Percentiles rank a stretch among this genome's conserved stretches.
Evolutionary conservation across 2,113 vertebrate species (phyloP).

Genomic region (Corythaeola cristata): DNA sequence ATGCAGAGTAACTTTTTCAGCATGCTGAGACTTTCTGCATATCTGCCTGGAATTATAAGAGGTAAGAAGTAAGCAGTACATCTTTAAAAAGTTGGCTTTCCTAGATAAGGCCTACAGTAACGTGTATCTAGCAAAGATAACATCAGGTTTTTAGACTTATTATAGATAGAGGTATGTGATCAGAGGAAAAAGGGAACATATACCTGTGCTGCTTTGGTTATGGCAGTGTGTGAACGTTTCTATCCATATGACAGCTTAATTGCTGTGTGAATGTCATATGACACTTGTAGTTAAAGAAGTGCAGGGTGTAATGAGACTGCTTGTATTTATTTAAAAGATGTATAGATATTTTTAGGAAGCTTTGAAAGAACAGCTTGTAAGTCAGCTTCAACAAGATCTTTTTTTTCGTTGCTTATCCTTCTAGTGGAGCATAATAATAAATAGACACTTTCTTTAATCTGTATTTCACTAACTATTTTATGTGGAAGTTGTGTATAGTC

Average conservation of each 20-base stretch:
- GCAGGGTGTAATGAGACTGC: neutral
- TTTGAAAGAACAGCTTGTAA: neutral
- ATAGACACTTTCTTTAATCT: neutral
- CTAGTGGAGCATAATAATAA: neutral
- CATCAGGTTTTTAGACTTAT: neutral
- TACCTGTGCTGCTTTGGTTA: neutral
- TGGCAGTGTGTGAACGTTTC: neutral
- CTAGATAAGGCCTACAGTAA: neutral
- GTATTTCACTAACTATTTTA: neutral
- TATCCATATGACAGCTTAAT: neutral
- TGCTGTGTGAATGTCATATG: neutral
- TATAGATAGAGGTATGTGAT: neutral
- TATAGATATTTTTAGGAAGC: neutral
- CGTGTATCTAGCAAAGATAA: fast-evolving
- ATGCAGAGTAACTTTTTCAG: neutral
- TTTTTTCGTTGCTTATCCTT: too few relatives aligned
- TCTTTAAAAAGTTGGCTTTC: neutral
- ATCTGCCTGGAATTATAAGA: neutral
- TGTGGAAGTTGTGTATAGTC: neutral
- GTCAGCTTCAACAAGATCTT: neutral
- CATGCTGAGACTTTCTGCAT: neutral
- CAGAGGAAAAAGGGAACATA: neutral
- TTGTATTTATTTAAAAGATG: neutral
- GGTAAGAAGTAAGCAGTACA: neutral
- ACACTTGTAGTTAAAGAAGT: neutral